Conservation (phyloP, 2,797 vertebrate genomes). For the Coluber constrictor region DNA sequence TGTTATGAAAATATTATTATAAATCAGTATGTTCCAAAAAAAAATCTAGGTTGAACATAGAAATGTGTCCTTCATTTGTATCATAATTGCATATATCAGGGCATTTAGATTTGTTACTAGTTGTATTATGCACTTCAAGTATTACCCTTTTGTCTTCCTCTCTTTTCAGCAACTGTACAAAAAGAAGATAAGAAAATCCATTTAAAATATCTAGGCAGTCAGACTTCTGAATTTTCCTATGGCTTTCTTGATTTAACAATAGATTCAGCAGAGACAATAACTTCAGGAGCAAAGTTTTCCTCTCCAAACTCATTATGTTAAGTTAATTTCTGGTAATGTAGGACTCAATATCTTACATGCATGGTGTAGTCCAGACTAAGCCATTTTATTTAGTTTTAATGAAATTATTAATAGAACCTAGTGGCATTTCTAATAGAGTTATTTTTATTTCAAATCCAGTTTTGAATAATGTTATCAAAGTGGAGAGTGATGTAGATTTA, state of each 20-base stretch:
- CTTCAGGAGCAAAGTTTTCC: background rate
- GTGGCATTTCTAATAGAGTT: background rate
- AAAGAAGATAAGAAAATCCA: background rate
- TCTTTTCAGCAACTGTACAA: background rate
- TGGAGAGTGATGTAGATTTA: background rate
- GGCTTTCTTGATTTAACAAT: background rate
- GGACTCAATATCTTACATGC: background rate
- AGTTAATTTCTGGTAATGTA: background rate
- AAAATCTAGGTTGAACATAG: background rate
- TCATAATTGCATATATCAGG: background rate
- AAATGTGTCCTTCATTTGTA: background rate
- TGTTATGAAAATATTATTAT: background rate
- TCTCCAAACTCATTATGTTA: background rate
- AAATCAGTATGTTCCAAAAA: background rate
- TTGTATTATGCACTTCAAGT: background rate
- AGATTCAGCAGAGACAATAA: background rate
- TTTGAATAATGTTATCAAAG: background rate
- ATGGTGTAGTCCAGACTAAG: background rate
- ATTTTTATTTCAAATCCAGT: background rate
- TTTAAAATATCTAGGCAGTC: background rate
- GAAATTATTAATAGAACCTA: background rate
- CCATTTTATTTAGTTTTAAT: background rate
- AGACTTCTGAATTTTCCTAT: background rate
- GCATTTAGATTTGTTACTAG: background rate
- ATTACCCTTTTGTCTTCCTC: background rate